A percentile compares a stretch with the other conserved stretches of the same genome.
phyloP scores from a whole-genome alignment of 2,113 vertebrate species.

The Amia ocellicauda region DNA sequence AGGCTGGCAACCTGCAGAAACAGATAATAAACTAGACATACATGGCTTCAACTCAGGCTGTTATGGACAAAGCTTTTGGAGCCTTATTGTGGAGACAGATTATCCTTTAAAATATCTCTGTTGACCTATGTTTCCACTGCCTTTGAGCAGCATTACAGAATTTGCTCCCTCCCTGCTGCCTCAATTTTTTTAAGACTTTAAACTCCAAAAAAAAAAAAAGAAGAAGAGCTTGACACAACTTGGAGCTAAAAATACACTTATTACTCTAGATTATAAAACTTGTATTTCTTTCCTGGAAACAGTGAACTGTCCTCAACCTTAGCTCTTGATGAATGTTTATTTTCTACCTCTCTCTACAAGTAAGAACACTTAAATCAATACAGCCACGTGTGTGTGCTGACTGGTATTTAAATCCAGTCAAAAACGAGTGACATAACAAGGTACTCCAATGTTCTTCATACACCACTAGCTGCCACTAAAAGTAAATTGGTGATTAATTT shows the following conservation, averaged over 20 bases:
- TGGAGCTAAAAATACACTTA: constrained; percentile 3
- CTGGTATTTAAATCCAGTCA: constrained; percentile 14
- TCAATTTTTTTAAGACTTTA: constrained; percentile 1
- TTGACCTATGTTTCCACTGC: too few relatives aligned
- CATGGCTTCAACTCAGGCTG: too few relatives aligned
- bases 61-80: too few relatives aligned
- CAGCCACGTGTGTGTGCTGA: constrained; percentile 21
- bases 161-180: not conserved
- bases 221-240: not conserved
- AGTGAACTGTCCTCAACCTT: not conserved
- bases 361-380: constrained; percentile 28
- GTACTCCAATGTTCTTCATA: too few relatives aligned
- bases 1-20: too few relatives aligned
- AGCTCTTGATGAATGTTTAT: constrained; percentile 31
- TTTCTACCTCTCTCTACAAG: too few relatives aligned
- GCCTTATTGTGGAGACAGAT: too few relatives aligned
- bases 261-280: constrained; percentile 7
- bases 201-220: constrained; percentile 8
- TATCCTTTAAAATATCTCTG: too few relatives aligned
- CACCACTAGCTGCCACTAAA: too few relatives aligned
- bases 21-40: too few relatives aligned
- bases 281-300: constrained; percentile 23
- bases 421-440: not conserved
- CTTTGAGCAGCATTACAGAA: too few relatives aligned
- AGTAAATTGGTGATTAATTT: too few relatives aligned